phyloP scores from a whole-genome alignment of 2,888 invertebrate genomes.

The Heterodera filipjevi region DNA sequence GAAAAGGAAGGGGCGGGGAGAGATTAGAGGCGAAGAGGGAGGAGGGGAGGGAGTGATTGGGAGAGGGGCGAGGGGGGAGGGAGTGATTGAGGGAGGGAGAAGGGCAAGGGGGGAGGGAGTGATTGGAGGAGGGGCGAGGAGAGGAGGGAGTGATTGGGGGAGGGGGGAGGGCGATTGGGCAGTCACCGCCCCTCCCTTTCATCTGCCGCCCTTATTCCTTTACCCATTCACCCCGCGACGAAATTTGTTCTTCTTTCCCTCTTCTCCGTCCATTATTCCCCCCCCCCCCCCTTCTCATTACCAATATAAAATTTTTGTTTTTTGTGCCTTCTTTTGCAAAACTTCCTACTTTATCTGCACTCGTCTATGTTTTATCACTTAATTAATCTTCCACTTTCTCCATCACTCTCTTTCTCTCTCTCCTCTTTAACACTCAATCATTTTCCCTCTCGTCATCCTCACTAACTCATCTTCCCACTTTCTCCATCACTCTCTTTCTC shows the following conservation, averaged over 20 bases:
- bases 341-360: neutral
- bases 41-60: neutral
- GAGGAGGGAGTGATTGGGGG: no score
- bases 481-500: neutral
- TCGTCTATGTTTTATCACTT: neutral
- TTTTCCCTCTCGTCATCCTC: neutral
- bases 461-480: neutral
- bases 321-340: neutral
- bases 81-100: neutral
- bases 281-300: neutral
- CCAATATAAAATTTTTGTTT: neutral
- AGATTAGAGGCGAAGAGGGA: neutral
- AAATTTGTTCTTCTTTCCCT: slow-evolving; percentile 1
- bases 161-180: neutral
- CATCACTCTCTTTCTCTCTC: neutral
- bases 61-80: neutral
- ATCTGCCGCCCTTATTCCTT: slow-evolving; percentile 1
- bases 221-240: neutral
- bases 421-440: neutral
- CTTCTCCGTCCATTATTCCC: slow-evolving; percentile 1
- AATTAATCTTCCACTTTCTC: neutral
- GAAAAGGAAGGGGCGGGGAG: slow-evolving; percentile 5
- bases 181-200: neutral
- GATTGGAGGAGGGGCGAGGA: no score
- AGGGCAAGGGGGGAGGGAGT: slow-evolving; percentile 2